A percentile compares a stretch with the other conserved stretches of the same genome.
phyloP scores from a whole-genome alignment of 2,888 invertebrate species.

The Melanostoma mellinum region DNA sequence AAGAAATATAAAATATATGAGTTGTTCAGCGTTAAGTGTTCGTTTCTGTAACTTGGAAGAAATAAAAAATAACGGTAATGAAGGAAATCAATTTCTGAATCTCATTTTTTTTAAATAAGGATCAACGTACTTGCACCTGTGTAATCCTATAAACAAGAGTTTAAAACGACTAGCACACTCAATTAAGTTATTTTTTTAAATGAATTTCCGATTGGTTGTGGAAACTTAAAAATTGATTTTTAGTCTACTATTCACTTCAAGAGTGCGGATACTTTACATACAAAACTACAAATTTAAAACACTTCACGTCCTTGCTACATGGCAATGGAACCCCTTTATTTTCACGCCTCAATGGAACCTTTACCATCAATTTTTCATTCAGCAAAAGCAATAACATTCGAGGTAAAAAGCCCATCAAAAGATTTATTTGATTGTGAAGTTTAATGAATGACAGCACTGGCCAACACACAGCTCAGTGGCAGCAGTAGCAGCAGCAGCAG shows the following conservation, averaged over 20 bases:
- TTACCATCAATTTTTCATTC: conserved; percentile 70
- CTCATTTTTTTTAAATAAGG: too few species aligned
- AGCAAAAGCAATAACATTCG: conserved; percentile 71
- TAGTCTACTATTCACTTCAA: too few species aligned
- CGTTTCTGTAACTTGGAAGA: conserved; percentile 23
- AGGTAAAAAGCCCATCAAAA: conserved; percentile 72
- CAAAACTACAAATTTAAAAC: not conserved
- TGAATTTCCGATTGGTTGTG: too few species aligned
- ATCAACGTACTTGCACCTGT: too few species aligned
- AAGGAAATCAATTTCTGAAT: too few species aligned
- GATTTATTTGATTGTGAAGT: conserved; percentile 73
- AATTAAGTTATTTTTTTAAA: too few species aligned
- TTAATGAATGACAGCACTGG: conserved; percentile 70
- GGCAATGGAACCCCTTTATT: conserved; percentile 58
- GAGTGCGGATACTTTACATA: not conserved
- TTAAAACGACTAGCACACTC: too few species aligned
- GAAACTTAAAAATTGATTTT: too few species aligned
- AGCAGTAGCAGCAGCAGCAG: conserved; percentile 5
- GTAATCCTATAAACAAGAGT: too few species aligned
- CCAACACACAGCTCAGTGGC: conserved; percentile 45
- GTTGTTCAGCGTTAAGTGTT: conserved; percentile 56
- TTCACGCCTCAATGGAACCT: conserved; percentile 68
- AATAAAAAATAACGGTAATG: too few species aligned
- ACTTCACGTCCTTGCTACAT: conserved; percentile 19
- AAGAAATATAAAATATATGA: conserved; percentile 10